These are phyloP conservation scores for Cuculus canorus DNA, from an alignment of 2,797 vertebrate species.

Conservation along the genomic window DNA sequence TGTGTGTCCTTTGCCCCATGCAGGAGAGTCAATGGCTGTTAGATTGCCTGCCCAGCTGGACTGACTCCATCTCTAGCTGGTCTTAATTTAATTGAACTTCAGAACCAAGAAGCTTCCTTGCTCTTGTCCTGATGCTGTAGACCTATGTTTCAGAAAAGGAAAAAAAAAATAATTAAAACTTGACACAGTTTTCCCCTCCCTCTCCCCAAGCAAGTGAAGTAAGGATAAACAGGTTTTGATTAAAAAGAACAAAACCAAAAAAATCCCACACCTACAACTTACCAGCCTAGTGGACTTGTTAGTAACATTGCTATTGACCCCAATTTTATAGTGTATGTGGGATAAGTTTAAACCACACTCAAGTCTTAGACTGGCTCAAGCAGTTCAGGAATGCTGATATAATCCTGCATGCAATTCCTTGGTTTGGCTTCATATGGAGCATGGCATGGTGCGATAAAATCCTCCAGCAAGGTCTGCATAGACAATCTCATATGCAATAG, in stretches of 20 bases:
- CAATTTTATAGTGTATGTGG: background rate
- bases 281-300: background rate
- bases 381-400: background rate
- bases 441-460: background rate
- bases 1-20: constrained; percentile 20
- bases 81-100: constrained; percentile 59
- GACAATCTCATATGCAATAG: background rate
- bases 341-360: background rate
- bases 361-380: background rate
- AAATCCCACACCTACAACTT: background rate
- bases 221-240: background rate
- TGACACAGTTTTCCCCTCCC: background rate
- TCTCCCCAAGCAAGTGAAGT: background rate
- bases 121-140: constrained; percentile 90
- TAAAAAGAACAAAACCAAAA: background rate
- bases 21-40: constrained; percentile 26
- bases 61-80: constrained; percentile 27
- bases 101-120: constrained; percentile 92
- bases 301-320: background rate
- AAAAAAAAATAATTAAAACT: background rate
- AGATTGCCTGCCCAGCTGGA: constrained; percentile 3
- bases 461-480: background rate
- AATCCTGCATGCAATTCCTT: background rate
- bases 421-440: background rate
- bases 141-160: constrained; percentile 76